Base-by-base conservation (phyloP, 2,888 invertebrate species). In the Phortica magna region DNA sequence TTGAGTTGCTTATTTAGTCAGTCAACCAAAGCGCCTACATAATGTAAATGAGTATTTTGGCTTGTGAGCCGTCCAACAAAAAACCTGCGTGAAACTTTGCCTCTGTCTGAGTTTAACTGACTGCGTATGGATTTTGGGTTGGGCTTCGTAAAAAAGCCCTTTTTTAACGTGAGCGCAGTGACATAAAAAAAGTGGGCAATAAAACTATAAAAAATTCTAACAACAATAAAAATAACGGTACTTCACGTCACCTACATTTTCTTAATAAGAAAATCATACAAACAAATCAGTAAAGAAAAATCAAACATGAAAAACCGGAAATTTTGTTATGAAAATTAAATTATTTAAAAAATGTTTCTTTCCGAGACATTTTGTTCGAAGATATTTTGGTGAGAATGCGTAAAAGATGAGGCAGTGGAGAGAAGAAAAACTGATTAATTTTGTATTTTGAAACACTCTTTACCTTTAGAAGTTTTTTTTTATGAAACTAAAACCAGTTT, bases 231-330 rank as follows among this genome's bases (percentile, higher is more conserved):
- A 12, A 64, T 76, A 86, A 88, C 86, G 86, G 86, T 81, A 84
- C 84, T 88, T 81, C 78, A 85, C 84, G 88, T 88, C 87, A 86
- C 86, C 88, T 88, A 86, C 83, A 84, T 88, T 84, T 79, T 64
- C 61, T 55, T 67, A 10, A 42, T 59, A 59, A 19, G 17, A 59
- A 76, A 41, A 53, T 64, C 68, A 31, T 77, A 77, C 77, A 79
- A 85, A 80, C 81, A 79, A 83, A 78, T 43, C 71, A 39, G 76
- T 12, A 10, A 43, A 53, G 17, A 22, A 72, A 57, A 17, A 70
- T 19, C 78, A 87, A 82, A 87, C 78, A 73, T 39, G 59, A 84
- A 79, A 79, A 87, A 87, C 85, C 82, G 84, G 83, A 77, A 80
- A 79, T 83, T 79, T 81, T 80, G 80, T 82, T 85, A 85, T 85